Evolutionary conservation across 2,888 invertebrate genomes (phyloP).

Genomic region (Caprella mutica): DNA sequence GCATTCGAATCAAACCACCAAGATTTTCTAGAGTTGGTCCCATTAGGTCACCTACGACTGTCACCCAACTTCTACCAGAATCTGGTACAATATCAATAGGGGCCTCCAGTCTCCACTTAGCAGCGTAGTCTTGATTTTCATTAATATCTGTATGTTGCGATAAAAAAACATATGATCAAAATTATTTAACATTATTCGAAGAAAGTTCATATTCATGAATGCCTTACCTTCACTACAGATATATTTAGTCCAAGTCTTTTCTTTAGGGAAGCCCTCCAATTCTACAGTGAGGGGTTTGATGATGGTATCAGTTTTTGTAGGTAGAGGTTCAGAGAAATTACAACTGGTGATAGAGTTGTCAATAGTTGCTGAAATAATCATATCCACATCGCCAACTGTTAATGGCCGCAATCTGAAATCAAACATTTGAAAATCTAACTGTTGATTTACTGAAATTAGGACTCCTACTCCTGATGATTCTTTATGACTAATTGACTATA

Average conservation of each 20-base stretch:
- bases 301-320: constrained; percentile 24
- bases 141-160: constrained; percentile 9
- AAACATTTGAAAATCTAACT: too few relatives aligned
- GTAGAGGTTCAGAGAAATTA: too few relatives aligned
- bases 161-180: too few relatives aligned
- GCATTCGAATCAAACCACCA: constrained; percentile 22
- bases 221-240: constrained; percentile 46
- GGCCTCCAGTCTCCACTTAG: constrained; percentile 44
- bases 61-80: constrained; percentile 53
- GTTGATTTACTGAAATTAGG: too few relatives aligned
- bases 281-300: constrained; percentile 25
- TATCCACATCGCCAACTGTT: constrained; percentile 13
- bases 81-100: constrained; percentile 50
- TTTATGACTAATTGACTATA: too few relatives aligned
- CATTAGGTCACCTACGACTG: constrained; percentile 52
- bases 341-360: too few relatives aligned
- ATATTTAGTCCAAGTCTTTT: constrained; percentile 30
- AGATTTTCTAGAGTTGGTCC: constrained; percentile 48
- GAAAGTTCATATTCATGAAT: too few relatives aligned
- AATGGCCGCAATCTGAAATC: constrained; percentile 12
- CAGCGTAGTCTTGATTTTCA: constrained; percentile 13
- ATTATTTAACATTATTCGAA: too few relatives aligned
- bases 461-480: too few relatives aligned
- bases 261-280: constrained; percentile 25
- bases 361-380: constrained; percentile 16